These are phyloP conservation scores for Scaptodrosophila latifasciaeformis DNA, from an alignment of 2,888 invertebrate species.

Conservation along the genomic window DNA sequence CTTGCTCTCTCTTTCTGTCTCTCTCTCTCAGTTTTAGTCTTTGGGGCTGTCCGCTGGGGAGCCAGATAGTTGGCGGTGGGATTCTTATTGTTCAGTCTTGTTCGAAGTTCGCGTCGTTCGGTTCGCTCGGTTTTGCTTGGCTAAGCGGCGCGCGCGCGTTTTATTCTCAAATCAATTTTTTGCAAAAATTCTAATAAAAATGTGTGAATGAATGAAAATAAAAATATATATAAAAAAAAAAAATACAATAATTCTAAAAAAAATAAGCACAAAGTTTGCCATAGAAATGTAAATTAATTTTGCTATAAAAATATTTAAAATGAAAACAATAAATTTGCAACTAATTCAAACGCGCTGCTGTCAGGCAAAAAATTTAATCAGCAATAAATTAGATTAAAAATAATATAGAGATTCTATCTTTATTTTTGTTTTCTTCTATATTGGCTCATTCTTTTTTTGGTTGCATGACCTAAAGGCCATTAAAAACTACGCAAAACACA, in stretches of 20 bases:
- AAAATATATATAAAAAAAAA: not conserved
- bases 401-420: too few relatives aligned
- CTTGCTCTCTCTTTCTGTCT: not conserved
- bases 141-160: slow-evolving; percentile 52
- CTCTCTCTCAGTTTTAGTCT: not conserved
- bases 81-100: slow-evolving; percentile 46
- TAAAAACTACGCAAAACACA: slow-evolving; percentile 5
- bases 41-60: slow-evolving; percentile 4
- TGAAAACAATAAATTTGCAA: slow-evolving; percentile 29
- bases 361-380: slow-evolving; percentile 25
- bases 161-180: slow-evolving; percentile 17
- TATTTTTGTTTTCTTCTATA: too few relatives aligned
- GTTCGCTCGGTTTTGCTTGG: slow-evolving; percentile 42
- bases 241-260: not conserved
- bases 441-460: not conserved
- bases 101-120: slow-evolving; percentile 66
- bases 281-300: slow-evolving; percentile 35
- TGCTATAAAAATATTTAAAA: slow-evolving; percentile 11
- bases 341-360: slow-evolving; percentile 32
- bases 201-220: not conserved
- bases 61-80: slow-evolving; percentile 21
- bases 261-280: slow-evolving; percentile 6
- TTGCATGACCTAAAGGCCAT: slow-evolving; percentile 4
- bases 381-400: too few relatives aligned
- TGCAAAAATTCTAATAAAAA: slow-evolving; percentile 14